Conservation (phyloP, 2,888 invertebrate species). For the Caenorhabditis sinica region DNA sequence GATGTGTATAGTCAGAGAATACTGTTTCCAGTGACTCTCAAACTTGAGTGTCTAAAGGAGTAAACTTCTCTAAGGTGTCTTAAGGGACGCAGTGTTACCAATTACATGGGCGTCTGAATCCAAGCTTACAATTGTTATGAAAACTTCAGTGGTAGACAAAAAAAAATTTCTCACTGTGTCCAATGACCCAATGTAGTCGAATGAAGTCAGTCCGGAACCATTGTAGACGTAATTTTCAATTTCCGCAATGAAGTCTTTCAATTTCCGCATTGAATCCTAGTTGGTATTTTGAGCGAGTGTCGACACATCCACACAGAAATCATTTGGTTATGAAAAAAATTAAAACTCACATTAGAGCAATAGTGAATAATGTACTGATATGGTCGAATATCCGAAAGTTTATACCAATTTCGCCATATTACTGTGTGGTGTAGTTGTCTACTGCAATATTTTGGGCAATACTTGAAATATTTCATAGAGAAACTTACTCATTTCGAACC, state of each 20-base stretch:
- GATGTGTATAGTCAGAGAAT: too few species aligned
- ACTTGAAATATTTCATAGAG: not conserved
- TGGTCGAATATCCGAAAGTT: not conserved
- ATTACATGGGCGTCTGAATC: conserved; percentile 14
- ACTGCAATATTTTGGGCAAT: not conserved
- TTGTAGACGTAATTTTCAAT: conserved; percentile 6
- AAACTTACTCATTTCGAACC: not conserved
- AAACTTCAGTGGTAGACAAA: not conserved
- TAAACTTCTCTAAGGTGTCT: too few species aligned
- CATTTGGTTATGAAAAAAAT: too few species aligned
- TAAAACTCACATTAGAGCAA: conserved; percentile 6
- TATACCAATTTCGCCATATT: not conserved
- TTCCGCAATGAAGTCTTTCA: too few species aligned
- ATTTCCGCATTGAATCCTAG: not conserved
- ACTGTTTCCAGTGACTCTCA: too few species aligned
- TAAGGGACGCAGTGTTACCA: conserved; percentile 9
- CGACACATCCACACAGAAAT: not conserved
- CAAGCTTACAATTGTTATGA: conserved; percentile 4
- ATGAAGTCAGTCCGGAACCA: not conserved
- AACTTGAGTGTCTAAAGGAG: too few species aligned
- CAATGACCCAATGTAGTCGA: not conserved
- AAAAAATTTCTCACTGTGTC: not conserved
- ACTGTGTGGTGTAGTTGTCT: not conserved
- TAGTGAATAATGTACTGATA: conserved; percentile 5
- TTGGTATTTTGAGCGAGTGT: conserved; percentile 7